Evolutionary conservation across 2,797 vertebrate genomes (phyloP), one percentile per base, ranked within the genome.

Genomic region (Sebastes alutus): DNA sequence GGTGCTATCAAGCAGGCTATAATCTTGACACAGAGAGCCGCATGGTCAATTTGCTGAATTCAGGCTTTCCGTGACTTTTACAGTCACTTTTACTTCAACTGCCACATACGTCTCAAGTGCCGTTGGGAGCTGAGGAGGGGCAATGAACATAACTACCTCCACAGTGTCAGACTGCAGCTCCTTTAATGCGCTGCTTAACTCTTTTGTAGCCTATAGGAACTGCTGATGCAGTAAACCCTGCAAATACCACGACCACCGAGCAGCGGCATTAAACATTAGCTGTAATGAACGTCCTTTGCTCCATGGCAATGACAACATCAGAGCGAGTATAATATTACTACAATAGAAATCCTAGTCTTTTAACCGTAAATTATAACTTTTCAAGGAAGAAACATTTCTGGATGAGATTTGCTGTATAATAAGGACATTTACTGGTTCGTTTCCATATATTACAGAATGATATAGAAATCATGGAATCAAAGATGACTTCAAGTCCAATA

Each of bases 401-500:
- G 65, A 75, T 83, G 85, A 82, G 76, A 90, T 88, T 88, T 88
- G 70, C 81, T 76, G 75, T 79, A 23, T 56, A 58, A 90, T 89
- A 86, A 89, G 77, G 63, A 70, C 67, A 85, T 82, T 87, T 55
- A 49, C 12, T 0, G 2, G 87, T 86, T 67, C 79, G 82, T 74
- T 85, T 89, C 82, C 72, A 75, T 72, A 33, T 58, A 54, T 56
- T 67, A 74, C 49, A 78, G 77, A 89, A 91, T 81, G 84, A 92
- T 80, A 82, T 78, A 89, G 80, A 87, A 84, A 78, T 72, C 66
- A 78, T 81, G 33, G 75, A 92, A 86, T 85, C 64, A 69, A 46
- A 80, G 70, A 87, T 78, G 82, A 69, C 38, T 78, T 84, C 29
- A 62, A 66, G 20, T 63, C 22, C 22, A 66, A 69, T 54, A 82